Conservation (phyloP, 2,888 invertebrate species). For the Allacma fusca region DNA sequence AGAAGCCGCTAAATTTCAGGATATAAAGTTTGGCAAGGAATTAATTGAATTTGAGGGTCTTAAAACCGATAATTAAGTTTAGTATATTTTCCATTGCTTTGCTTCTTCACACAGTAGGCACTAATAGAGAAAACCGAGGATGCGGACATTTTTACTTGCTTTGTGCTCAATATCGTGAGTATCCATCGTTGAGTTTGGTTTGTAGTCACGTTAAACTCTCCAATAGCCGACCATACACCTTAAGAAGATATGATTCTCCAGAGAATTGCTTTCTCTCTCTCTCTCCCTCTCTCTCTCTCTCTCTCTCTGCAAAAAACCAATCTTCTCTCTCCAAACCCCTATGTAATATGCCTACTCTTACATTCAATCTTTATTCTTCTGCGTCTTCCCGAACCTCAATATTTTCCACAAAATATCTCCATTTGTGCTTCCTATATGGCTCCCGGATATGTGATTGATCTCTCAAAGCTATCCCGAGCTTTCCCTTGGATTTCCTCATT, state of each 20-base stretch:
- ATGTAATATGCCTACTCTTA: constrained; percentile 20
- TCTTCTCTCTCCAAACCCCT: constrained; percentile 37
- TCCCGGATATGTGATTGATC: constrained; percentile 47
- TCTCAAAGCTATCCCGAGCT: constrained; percentile 34
- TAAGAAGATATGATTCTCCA: constrained; percentile 47
- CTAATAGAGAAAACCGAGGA: too few relatives aligned
- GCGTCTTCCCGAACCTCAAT: constrained; percentile 20
- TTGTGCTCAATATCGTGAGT: constrained; percentile 6
- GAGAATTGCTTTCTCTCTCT: constrained; percentile 46
- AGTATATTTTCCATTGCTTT: too few relatives aligned
- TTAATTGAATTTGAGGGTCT: too few relatives aligned
- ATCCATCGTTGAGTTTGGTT: background rate
- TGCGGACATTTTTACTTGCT: background rate
- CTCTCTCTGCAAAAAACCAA: constrained; percentile 49
- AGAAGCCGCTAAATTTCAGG: too few relatives aligned
- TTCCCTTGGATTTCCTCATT: constrained; percentile 33
- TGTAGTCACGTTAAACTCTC: constrained; percentile 22
- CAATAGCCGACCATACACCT: constrained; percentile 34
- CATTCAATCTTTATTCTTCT: constrained; percentile 33
- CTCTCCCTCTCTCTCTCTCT: too few relatives aligned
- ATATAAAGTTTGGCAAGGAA: too few relatives aligned
- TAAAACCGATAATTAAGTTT: too few relatives aligned
- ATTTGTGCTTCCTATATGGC: constrained; percentile 38
- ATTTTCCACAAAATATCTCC: constrained; percentile 33
- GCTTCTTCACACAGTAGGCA: too few relatives aligned